Evolutionary conservation across 53 echinoderm and acorn worm species (phyloP), one percentile per base, ranked within the genome.

Genomic region (Echinarachnius parma): DNA sequence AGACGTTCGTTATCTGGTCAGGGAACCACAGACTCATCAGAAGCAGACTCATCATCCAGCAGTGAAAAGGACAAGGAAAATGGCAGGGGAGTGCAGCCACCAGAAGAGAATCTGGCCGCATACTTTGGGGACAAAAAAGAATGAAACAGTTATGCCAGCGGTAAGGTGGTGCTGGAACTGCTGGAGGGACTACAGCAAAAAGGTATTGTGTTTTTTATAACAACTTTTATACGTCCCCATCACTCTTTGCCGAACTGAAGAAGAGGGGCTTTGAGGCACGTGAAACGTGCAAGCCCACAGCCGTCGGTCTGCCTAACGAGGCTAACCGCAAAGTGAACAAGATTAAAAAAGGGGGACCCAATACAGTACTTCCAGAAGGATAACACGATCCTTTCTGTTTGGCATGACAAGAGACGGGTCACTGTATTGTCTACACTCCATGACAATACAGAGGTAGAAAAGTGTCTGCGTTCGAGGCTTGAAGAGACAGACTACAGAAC

Each of bases 341-440:
- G 9, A 31, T 39, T 10, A 75, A 75, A n/a, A 27, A 75, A 35
- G 19, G 58, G 75, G 9, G 75, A 75, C 34, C 58, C 42, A 15
- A 36, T 25, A 11, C 1, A 54, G 37, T 57, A 48, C 71, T 75
- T 31, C 13, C 28, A 21, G 16, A 57, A 57, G 31, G 34, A 37
- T n/a, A n/a, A n/a, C n/a, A n/a, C n/a, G n/a, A n/a, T n/a, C n/a
- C n/a, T n/a, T n/a, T n/a, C n/a, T n/a, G n/a, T 23, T 0, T 33
- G 53, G 58, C 39, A 36, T 31, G 72, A 72, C 37, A 72, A 72
- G 31, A 72, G 54, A 13, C 72, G 35, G 19, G 53, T 72, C 7
- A 34, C n/a, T 53, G 9, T 53, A 10, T 53, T 53, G 23, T 53
- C 54, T 25, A 23, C 54, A 21, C 2, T 9, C 28, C 25, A 28